Evolutionary conservation across 2,113 vertebrate genomes (phyloP), one percentile per base, ranked within the genome.

Genomic region (Megaptera novaeangliae): DNA sequence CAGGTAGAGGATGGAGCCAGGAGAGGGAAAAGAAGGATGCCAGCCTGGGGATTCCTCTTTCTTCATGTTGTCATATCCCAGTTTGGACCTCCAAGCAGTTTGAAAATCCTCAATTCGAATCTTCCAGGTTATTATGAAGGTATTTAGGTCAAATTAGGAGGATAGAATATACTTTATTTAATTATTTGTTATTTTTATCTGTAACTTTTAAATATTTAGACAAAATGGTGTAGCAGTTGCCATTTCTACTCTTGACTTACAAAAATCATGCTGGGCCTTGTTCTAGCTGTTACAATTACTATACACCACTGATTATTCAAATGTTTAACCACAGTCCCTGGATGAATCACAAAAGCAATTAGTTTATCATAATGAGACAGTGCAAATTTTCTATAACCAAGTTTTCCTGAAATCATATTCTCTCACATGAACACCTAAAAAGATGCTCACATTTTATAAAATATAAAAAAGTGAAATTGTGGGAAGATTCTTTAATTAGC

Each of bases 81-180:
- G 41, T 18, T 55, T 94, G 25, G 31, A 68, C 59, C 17, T 41
- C 39, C 14, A 88, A 85, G 14, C 14, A 74, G 39, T 83, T 29
- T 88, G 69, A 78, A 81, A 87, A 55, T 55, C 61, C 80, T 90
- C 78, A 96, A 89, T 93, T 89, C 69, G 89, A 59, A 68, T 41
- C 59, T 82, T 72, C 31, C 18, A 93, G 68, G 34, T 23, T 80
- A 23, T 59, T 88, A 68, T 39, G 36, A 95, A 85, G n/a, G 14
- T 86, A 74, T 46, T 34, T 27, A 44, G 4, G 23, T 88, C 44
- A 82, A 95, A 81, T 52, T 29, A 81, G 46, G 6, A 71, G 7
- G 2, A 55, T 3, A 74, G n/a, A 46, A 74, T 63, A n/a, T 72
- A 84, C 59, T 63, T 36, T 44, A 88, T 34, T 63, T 49, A 61